A percentile compares a stretch with the other conserved stretches of the same genome.
Conservation (phyloP, 2,797 vertebrate species). For the Hipposideros larvatus region DNA sequence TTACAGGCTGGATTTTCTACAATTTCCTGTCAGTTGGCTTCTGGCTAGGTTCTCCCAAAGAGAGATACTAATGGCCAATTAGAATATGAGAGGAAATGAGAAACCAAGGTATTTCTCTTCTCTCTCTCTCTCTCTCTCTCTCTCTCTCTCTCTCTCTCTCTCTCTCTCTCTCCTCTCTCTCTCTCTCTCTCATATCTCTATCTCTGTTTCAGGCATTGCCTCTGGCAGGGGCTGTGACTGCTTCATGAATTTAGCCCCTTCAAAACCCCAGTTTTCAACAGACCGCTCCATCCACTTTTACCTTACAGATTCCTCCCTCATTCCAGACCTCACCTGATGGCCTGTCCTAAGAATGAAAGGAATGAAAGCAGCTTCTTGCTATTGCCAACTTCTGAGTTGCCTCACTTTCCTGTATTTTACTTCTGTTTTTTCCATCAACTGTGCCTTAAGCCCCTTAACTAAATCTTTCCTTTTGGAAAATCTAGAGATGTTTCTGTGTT, state of each 20-base stretch:
- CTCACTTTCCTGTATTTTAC: neutral
- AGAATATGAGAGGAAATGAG: neutral
- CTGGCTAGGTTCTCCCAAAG: neutral
- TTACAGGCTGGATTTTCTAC: neutral
- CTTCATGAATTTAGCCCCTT: neutral
- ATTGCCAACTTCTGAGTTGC: neutral
- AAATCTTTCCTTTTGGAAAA: slow-evolving; percentile 22
- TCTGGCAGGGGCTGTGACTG: neutral
- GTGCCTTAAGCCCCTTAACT: neutral
- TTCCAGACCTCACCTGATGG: neutral
- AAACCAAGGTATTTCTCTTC: neutral
- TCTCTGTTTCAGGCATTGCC: neutral
- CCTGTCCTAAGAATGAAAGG: neutral
- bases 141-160: no score
- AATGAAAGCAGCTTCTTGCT: neutral
- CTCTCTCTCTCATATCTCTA: neutral
- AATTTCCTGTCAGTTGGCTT: neutral
- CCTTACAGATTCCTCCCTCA: neutral
- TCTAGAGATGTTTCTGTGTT: slow-evolving; percentile 28
- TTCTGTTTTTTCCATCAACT: slow-evolving; percentile 7
- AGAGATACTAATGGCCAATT: neutral
- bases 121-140: no score
- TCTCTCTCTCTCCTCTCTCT: neutral
- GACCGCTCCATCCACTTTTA: neutral
- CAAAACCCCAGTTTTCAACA: neutral